These are phyloP conservation scores for Xanthorhoe designata DNA, from an alignment of 2,888 invertebrate genomes.

Conservation along the genomic window DNA sequence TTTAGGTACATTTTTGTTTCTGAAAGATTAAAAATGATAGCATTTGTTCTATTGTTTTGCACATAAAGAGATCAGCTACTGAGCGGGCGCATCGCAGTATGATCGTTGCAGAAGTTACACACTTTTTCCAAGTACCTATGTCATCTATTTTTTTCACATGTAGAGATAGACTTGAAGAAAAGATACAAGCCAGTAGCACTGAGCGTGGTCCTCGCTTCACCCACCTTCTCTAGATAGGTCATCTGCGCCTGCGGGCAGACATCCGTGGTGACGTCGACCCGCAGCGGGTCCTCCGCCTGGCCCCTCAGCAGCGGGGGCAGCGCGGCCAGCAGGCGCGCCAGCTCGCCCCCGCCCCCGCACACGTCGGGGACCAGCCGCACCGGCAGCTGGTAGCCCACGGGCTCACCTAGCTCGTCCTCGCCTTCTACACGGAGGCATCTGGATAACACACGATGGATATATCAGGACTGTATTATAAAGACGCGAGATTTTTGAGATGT, in stretches of 20 bases:
- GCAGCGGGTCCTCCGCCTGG: constrained; percentile 53
- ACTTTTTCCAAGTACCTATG: no score
- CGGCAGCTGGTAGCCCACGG: constrained; percentile 79
- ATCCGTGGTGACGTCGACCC: constrained; percentile 70
- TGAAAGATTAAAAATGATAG: no score
- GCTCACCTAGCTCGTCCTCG: constrained; percentile 54
- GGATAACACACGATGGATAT: background rate
- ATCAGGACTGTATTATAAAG: no score
- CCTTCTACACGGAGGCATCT: constrained; percentile 85
- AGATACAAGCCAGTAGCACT: no score
- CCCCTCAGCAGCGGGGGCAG: background rate
- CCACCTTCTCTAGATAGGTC: constrained; percentile 85
- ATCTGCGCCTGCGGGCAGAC: constrained; percentile 81
- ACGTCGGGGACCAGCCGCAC: constrained; percentile 62
- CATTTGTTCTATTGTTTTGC: no score
- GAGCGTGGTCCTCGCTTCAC: constrained; percentile 14
- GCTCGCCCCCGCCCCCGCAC: constrained; percentile 43
- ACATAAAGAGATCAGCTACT: no score
- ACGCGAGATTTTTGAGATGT: no score
- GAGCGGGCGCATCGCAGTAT: no score
- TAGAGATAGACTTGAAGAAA: no score
- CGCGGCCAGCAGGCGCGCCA: constrained; percentile 56
- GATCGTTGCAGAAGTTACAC: no score
- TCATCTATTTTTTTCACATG: no score
- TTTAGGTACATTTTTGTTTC: no score